Base-by-base conservation (phyloP, 2,797 vertebrate species). In the Enteromius fasciolatus region DNA sequence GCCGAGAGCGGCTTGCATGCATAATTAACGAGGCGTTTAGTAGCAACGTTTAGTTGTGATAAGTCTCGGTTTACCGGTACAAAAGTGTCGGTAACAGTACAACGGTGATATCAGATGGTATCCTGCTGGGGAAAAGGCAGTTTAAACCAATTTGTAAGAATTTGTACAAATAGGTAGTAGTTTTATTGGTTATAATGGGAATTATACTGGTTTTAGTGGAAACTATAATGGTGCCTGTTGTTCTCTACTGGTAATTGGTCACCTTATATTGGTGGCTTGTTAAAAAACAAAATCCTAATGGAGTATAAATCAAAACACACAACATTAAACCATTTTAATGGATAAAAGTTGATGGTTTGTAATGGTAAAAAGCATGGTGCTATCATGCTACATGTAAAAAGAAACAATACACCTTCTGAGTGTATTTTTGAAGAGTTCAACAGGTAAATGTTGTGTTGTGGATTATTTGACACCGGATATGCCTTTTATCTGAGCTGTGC, bases 41-140 rank as follows among this genome's bases (percentile, higher is more conserved):
- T 59, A 81, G 79, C 77, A 87, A 84, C 86, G 78, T 87, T 91
- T 91, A 88, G 87, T 89, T 85, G 59, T 76, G 76, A 85, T 87
- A 76, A 74, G 87, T 74, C 82, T 83, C 88, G 76, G 90, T 72
- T 89, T 85, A 75, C 84, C 88, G 28, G 28, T 36, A 0, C 25
- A 33, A 33, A 33, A 33, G n/a, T 39, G 48, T 3, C 25, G 3
- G 31, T 67, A 25, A n/a, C 18, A 11, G 1, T 41, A 54, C 48
- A 70, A 33, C n/a, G 48, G 20, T 39, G 46, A 4, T 3, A 18
- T 52, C 25, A 52, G 28, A 54, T 41, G 39, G 20, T 44, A 3
- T 1, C 17, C 48, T 50, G 17, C 48, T 50, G n/a, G 48, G 17
- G 18, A 20, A 54, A n/a, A n/a, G n/a, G 39, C 7, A 9, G 8